Conservation (phyloP, 1,140 invertebrate species). For the Orchesella cincta region DNA sequence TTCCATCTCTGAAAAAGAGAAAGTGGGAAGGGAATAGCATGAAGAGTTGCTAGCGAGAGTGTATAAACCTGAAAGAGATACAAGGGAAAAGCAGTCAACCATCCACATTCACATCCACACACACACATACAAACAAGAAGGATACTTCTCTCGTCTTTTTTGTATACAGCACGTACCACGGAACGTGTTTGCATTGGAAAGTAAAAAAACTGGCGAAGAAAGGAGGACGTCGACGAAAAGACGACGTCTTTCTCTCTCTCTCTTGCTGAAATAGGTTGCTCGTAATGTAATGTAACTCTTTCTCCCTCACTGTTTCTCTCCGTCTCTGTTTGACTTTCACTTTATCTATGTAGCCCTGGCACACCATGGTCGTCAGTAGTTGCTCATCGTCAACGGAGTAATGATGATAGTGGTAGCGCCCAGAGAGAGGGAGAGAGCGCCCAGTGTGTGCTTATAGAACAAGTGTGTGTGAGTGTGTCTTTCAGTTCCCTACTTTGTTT, state of each 20-base stretch:
- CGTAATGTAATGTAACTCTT: too few relatives aligned
- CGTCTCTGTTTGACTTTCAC: too few relatives aligned
- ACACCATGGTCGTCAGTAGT: not conserved
- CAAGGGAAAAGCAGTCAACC: not conserved
- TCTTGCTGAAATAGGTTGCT: too few relatives aligned
- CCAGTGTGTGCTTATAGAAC: too few relatives aligned
- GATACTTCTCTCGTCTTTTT: too few relatives aligned
- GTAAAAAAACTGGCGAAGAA: not conserved
- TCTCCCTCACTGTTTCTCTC: too few relatives aligned
- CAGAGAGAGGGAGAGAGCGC: not conserved
- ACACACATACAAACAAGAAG: not conserved
- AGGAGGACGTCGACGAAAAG: not conserved
- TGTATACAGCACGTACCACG: not conserved
- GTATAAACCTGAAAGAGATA: too few relatives aligned
- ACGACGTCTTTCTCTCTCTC: too few relatives aligned
- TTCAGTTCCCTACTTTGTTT: too few relatives aligned
- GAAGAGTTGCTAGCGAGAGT: too few relatives aligned
- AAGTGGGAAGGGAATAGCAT: not conserved
- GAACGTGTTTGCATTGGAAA: not conserved
- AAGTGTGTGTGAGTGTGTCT: too few relatives aligned
- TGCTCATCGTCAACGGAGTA: not conserved
- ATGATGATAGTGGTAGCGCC: too few relatives aligned
- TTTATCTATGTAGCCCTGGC: not conserved
- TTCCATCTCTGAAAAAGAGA: not conserved
- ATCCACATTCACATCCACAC: not conserved